Evolutionary conservation across 2,113 vertebrate species (phyloP).

Genomic region (Actenoides lindsayi): DNA sequence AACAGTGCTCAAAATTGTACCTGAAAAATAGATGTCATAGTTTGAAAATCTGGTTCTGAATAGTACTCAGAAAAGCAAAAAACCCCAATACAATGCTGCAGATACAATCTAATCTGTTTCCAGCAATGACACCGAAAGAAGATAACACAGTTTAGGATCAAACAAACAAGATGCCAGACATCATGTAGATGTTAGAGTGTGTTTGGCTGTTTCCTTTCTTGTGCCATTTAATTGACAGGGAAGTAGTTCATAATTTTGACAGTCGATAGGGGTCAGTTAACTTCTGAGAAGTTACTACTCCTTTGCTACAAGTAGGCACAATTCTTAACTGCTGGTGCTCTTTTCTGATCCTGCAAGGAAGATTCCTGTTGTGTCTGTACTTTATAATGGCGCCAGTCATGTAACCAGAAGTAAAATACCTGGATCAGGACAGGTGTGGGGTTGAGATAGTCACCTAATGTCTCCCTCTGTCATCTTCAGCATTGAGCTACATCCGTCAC

Average conservation of each 20-base stretch:
- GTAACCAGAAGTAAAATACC: background rate
- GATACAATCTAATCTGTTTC: constrained; percentile 4
- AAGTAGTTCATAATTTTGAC: background rate
- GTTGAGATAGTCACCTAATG: background rate
- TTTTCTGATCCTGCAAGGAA: background rate
- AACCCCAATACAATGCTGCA: background rate
- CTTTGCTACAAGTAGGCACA: background rate
- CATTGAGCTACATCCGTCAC: background rate
- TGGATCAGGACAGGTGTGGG: background rate
- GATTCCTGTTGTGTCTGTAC: background rate
- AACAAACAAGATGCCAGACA: background rate
- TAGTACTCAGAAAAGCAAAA: background rate
- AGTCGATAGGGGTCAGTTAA: background rate
- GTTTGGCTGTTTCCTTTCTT: background rate
- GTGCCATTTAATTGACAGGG: background rate
- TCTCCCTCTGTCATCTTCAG: background rate
- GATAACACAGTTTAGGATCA: background rate
- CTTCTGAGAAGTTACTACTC: background rate
- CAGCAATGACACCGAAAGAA: constrained; percentile 3
- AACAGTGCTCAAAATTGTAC: constrained; percentile 2
- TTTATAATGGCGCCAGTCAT: background rate
- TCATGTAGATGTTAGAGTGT: background rate
- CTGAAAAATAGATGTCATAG: constrained; percentile 26
- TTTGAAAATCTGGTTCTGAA: background rate
- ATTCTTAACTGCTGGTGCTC: background rate